Evolutionary conservation across 2,797 vertebrate genomes (phyloP), one percentile per base, ranked within the genome.

Genomic region (Sorex maritimensis): DNA sequence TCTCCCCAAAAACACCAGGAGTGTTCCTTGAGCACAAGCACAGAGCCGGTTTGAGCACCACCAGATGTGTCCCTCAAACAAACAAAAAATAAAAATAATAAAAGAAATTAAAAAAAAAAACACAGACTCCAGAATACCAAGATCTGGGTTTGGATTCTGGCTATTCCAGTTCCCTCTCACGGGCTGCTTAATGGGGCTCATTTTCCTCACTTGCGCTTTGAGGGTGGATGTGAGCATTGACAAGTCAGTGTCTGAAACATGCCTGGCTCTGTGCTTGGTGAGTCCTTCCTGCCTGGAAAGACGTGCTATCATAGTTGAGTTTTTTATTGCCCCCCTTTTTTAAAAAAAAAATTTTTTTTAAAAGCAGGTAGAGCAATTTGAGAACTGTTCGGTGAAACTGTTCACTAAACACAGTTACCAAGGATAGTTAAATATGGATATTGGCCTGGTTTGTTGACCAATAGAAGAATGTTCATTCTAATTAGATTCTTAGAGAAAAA

Each of bases 401-500:
- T 90, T 85, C 55, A 77, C 49, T 19, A 44, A 83, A 23, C 67
- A 12, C 85, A 19, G 34, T 34, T 11, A 93, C 81, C 13, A 94
- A 23, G 30, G 46, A 87, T 46, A 81, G 2, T 41, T 71, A 55
- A n/a, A 87, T 30, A 68, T 15, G 52, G 61, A 58, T 21, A 73
- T 15, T 61, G 30, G 73, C 11, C 19, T 86, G 68, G 80, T 34
- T 77, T n/a, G 78, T 6, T 71, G 52, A 6, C 21, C 93, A 55
- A 80, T 81, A 58, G 14, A 80, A 95, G 19, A 81, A 23, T 71
- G 34, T 83, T 26, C 87, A 41, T 81, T 63, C n/a, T 87, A 81
- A 89, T 85, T 75, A 89, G 69, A 91, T 87, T 80, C 52, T 71
- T 86, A 7, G 5, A 23, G 28, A 28, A 49, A 67, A 78, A 79